Conservation (phyloP, 2,113 vertebrate genomes). For the Brachypodius melanocephalos region DNA sequence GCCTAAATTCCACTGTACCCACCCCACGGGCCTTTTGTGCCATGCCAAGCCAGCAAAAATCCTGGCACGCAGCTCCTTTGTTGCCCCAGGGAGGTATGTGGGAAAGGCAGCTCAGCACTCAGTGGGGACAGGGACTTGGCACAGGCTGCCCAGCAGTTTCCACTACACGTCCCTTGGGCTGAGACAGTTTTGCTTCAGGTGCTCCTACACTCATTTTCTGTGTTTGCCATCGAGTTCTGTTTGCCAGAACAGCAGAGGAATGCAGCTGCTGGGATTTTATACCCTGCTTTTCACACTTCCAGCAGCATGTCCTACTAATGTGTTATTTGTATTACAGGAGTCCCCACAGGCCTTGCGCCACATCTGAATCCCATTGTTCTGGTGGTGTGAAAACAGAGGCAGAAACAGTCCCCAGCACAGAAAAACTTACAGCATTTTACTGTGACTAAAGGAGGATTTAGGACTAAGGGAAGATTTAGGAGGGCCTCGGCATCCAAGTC, state of each 20-base stretch:
- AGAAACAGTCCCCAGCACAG: neutral
- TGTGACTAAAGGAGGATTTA: neutral
- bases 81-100: conserved; percentile 49
- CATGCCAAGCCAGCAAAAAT: conserved; percentile 49
- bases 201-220: neutral
- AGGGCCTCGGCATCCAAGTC: neutral
- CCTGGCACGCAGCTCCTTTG: conserved; percentile 34
- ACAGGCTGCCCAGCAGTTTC: neutral
- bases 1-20: conserved; percentile 61
- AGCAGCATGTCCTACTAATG: neutral
- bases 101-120: conserved; percentile 45
- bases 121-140: conserved; percentile 4
- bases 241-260: conserved; percentile 7
- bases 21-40: conserved; percentile 47
- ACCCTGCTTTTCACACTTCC: conserved; percentile 16
- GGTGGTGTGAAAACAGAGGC: neutral
- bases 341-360: neutral
- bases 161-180: neutral
- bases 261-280: neutral
- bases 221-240: neutral
- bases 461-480: neutral
- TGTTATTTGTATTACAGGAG: neutral
- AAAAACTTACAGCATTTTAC: neutral
- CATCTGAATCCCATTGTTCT: conserved; percentile 42
- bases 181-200: conserved; percentile 25